Percentiles rank a stretch among this genome's conserved stretches.
Evolutionary conservation across 2,113 vertebrate genomes (phyloP).

Genomic region (Aramus guarauna): DNA sequence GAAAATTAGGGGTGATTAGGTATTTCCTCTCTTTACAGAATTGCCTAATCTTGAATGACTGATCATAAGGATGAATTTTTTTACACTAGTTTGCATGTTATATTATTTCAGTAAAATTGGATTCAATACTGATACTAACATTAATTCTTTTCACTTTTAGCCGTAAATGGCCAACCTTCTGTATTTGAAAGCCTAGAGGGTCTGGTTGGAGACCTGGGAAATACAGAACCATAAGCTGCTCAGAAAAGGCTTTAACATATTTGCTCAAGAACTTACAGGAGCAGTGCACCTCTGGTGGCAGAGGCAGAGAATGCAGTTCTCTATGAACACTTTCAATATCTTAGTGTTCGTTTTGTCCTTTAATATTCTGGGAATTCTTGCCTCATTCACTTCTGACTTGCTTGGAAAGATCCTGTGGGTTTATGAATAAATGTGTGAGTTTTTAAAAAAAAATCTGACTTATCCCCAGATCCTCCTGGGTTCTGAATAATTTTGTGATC

Average conservation of each 20-base stretch:
- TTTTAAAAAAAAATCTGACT: not conserved
- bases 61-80: not conserved
- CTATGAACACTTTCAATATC: not conserved
- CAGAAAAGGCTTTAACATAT: not conserved
- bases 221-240: not conserved
- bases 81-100: not conserved
- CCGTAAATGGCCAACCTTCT: not conserved
- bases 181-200: not conserved
- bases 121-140: not conserved
- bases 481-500: conserved; percentile 22
- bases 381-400: not conserved
- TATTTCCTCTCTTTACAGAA: not conserved
- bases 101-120: not conserved
- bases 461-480: not conserved
- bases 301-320: not conserved
- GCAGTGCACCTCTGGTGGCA: not conserved
- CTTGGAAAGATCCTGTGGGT: not conserved
- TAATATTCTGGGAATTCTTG: not conserved
- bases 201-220: not conserved
- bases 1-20: not conserved
- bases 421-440: not conserved
- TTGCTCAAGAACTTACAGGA: not conserved
- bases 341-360: not conserved
- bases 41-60: not conserved
- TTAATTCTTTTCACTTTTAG: not conserved